Conservation (phyloP, 2,113 vertebrate species). For the Agapornis roseicollis region DNA sequence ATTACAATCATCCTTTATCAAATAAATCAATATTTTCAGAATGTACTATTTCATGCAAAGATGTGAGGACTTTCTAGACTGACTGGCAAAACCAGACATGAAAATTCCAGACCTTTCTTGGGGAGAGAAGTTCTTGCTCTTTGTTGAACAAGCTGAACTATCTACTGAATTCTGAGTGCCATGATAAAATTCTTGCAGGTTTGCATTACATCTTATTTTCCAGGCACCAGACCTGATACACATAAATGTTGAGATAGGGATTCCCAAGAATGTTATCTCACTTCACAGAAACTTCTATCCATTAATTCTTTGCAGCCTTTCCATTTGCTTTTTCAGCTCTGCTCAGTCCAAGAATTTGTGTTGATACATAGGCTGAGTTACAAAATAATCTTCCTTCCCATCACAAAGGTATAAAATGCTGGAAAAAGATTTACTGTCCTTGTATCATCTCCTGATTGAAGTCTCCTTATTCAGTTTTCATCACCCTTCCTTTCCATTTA, state of each 20-base stretch:
- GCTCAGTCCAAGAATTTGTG: not conserved
- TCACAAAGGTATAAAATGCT: not conserved
- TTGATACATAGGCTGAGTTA: not conserved
- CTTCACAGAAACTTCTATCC: not conserved
- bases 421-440: not conserved
- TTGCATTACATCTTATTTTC: not conserved
- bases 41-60: not conserved
- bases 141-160: not conserved
- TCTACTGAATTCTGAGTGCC: not conserved
- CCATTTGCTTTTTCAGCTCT: not conserved
- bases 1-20: not conserved
- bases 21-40: not conserved
- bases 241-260: not conserved
- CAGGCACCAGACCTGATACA: not conserved
- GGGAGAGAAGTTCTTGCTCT: not conserved
- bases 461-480: not conserved
- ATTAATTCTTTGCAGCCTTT: not conserved
- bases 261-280: not conserved
- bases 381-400: not conserved
- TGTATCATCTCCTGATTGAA: not conserved
- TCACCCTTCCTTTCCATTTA: not conserved
- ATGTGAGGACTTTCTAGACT: not conserved
- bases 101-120: not conserved
- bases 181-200: not conserved
- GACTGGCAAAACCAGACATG: not conserved